phyloP scores from a whole-genome alignment of 1,140 invertebrate genomes.

The Rhopalosiphum maidis region DNA sequence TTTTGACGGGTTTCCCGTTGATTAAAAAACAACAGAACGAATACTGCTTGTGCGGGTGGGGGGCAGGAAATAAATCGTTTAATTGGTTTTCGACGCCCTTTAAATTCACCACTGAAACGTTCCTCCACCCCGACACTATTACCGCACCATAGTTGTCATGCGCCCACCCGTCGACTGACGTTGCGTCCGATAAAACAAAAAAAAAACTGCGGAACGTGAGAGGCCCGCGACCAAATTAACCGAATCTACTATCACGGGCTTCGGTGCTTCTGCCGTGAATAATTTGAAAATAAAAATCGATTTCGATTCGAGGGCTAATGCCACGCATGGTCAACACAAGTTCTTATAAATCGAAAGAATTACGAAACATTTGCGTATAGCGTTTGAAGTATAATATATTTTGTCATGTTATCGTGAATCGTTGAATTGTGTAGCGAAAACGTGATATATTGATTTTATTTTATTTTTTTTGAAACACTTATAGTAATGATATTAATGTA shows the following conservation, averaged over 20 bases:
- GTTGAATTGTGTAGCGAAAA: no score
- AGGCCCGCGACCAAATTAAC: neutral
- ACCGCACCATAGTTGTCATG: neutral
- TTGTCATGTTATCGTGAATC: no score
- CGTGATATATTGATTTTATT: no score
- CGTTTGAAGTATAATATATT: no score
- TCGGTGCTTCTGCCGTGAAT: neutral
- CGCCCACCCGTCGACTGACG: neutral
- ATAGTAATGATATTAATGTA: no score
- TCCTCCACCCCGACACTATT: neutral
- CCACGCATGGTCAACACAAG: neutral
- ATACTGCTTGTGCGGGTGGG: neutral
- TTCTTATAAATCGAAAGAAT: neutral
- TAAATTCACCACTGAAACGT: neutral
- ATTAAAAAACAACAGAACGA: constrained; percentile 43
- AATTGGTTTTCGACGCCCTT: constrained; percentile 43
- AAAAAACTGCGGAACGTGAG: neutral
- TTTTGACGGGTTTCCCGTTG: constrained; percentile 43
- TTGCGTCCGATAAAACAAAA: neutral
- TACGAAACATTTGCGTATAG: no score
- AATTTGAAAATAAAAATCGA: neutral
- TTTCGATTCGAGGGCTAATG: neutral
- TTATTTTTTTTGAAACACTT: no score
- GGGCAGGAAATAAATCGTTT: constrained; percentile 26
- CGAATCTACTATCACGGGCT: neutral